phyloP scores from a whole-genome alignment of 1,140 invertebrate genomes.

The Heliothis subflexa region DNA sequence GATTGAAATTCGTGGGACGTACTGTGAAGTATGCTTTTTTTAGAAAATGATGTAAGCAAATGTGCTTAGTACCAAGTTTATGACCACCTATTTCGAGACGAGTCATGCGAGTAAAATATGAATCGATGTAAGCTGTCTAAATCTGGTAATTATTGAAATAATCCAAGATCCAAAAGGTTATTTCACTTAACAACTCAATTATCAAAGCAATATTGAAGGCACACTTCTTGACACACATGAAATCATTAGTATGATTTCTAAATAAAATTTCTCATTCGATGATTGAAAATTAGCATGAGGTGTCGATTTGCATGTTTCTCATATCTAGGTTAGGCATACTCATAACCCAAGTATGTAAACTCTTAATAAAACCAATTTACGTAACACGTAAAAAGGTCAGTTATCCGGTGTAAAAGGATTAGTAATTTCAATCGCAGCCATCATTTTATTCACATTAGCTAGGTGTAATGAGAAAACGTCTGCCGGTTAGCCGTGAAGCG shows the following conservation, averaged over 20 bases:
- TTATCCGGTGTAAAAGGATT: constrained; percentile 69
- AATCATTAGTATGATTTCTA: constrained; percentile 37
- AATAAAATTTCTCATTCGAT: constrained; percentile 30
- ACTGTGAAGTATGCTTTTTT: not conserved
- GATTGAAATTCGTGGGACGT: not conserved
- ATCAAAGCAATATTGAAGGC: constrained; percentile 8
- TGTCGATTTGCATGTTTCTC: constrained; percentile 33
- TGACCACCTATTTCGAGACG: not conserved
- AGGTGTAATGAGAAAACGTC: constrained; percentile 66
- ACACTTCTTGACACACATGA: constrained; percentile 21
- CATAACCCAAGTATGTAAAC: constrained; percentile 41
- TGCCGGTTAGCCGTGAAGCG: constrained; percentile 37
- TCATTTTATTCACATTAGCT: constrained; percentile 76
- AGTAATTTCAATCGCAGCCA: constrained; percentile 69
- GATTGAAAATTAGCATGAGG: constrained; percentile 27
- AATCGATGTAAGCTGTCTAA: not conserved
- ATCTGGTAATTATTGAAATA: not conserved
- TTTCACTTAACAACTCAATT: constrained; percentile 39
- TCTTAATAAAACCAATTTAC: constrained; percentile 69
- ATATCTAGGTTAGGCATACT: constrained; percentile 28
- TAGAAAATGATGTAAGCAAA: not conserved
- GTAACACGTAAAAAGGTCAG: constrained; percentile 69
- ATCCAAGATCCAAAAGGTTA: constrained; percentile 6
- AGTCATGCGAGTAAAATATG: not conserved
- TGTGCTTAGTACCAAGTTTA: not conserved